Percentiles rank a stretch among this genome's conserved stretches.
Evolutionary conservation across 1,140 invertebrate species (phyloP).

Genomic region (Lepidurus apus): DNA sequence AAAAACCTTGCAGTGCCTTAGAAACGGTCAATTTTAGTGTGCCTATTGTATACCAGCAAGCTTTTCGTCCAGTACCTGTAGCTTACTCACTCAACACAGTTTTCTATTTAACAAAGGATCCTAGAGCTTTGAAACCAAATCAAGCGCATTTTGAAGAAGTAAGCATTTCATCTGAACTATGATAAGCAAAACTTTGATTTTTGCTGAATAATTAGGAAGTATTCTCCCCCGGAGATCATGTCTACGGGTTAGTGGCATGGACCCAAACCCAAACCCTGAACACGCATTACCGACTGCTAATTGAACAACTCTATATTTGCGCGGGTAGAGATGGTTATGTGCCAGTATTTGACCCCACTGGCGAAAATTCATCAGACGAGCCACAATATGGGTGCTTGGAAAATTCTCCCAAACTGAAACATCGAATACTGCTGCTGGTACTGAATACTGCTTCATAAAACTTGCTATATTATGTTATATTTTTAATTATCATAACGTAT

Average conservation of each 20-base stretch:
- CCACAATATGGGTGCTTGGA: slow-evolving; percentile 50
- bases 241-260: slow-evolving; percentile 51
- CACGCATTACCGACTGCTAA: slow-evolving; percentile 45
- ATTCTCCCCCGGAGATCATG: slow-evolving; percentile 43
- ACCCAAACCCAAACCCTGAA: slow-evolving; percentile 47
- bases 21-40: slow-evolving; percentile 46
- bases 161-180: not conserved
- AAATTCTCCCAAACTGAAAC: slow-evolving; percentile 44
- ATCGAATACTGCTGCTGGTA: slow-evolving; percentile 50
- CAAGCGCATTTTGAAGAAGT: not conserved
- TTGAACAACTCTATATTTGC: slow-evolving; percentile 50
- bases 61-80: slow-evolving; percentile 47
- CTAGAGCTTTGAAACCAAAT: slow-evolving; percentile 41
- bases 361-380: slow-evolving; percentile 46
- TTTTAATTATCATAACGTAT: slow-evolving; percentile 30
- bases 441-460: slow-evolving; percentile 26
- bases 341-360: slow-evolving; percentile 50
- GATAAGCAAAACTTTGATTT: not conserved
- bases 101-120: slow-evolving; percentile 47
- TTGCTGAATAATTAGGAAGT: not conserved
- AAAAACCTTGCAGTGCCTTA: slow-evolving; percentile 43
- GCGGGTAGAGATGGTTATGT: slow-evolving; percentile 48
- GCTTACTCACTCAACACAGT: slow-evolving; percentile 46
- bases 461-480: slow-evolving; percentile 24
- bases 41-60: slow-evolving; percentile 49